These are phyloP conservation scores for Pteronura brasiliensis DNA, from an alignment of 2,113 vertebrate genomes.

Conservation along the genomic window DNA sequence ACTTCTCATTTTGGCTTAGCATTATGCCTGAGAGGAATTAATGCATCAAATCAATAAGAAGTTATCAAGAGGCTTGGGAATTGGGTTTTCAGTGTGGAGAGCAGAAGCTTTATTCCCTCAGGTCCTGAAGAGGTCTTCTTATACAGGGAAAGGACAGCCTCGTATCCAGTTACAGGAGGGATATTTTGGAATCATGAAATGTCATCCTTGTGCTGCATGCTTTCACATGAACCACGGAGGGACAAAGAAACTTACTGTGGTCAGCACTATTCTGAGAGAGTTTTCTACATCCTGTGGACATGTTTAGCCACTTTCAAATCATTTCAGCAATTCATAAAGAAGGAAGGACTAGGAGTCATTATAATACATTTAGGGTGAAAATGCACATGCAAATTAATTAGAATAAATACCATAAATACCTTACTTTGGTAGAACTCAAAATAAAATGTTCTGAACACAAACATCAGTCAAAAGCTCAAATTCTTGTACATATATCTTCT, in stretches of 20 bases:
- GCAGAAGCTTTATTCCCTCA: background rate
- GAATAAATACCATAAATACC: background rate
- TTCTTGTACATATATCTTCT: background rate
- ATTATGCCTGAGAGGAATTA: background rate
- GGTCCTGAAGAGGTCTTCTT: background rate
- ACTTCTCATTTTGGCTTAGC: background rate
- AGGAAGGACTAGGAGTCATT: background rate
- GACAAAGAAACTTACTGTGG: background rate
- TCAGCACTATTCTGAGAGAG: background rate
- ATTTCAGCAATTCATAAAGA: background rate
- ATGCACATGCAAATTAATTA: slow-evolving; percentile 10
- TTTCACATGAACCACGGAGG: background rate
- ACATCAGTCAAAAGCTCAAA: background rate
- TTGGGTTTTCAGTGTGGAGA: background rate
- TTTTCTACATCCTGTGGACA: background rate
- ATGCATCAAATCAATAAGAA: background rate
- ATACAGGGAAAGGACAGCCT: background rate
- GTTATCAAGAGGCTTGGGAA: background rate
- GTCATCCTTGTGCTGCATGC: background rate
- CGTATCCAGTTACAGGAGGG: no score
- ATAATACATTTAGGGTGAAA: slow-evolving; percentile 1
- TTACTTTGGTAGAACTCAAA: background rate
- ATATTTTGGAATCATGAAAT: background rate
- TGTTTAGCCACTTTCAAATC: background rate
- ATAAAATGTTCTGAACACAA: background rate